These are phyloP conservation scores for Aphis craccivora DNA, from an alignment of 1,140 invertebrate species.

Conservation along the genomic window DNA sequence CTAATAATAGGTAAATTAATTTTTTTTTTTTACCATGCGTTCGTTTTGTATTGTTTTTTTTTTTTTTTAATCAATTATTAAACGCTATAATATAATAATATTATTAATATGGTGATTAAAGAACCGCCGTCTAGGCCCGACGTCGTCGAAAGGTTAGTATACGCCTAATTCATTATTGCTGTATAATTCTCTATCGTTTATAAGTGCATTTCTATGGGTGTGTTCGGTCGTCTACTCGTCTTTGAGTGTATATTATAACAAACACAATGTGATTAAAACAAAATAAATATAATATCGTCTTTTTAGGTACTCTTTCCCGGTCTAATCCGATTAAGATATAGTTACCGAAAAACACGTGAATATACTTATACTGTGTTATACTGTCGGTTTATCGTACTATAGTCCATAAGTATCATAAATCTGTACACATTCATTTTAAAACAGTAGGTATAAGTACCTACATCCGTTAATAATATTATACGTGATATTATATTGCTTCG, in stretches of 20 bases:
- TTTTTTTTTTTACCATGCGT: not conserved
- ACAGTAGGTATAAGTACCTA: not conserved
- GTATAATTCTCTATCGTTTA: not conserved
- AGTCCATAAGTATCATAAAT: too few relatives aligned
- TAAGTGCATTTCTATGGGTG: not conserved
- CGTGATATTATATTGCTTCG: not conserved
- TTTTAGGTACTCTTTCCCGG: not conserved
- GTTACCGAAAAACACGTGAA: not conserved
- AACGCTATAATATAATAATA: not conserved
- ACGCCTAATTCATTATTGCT: not conserved
- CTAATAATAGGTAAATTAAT: not conserved
- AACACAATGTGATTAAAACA: not conserved
- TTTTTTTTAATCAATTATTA: not conserved
- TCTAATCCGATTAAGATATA: not conserved
- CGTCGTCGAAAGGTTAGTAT: slow-evolving; percentile 27
- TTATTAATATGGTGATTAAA: slow-evolving; percentile 13
- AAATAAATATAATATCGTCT: not conserved
- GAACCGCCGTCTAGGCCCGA: not conserved
- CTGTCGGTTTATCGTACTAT: not conserved
- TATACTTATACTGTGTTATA: not conserved
- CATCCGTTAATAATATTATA: too few relatives aligned
- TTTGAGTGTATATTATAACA: not conserved
- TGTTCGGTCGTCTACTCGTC: not conserved
- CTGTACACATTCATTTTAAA: not conserved
- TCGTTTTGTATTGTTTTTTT: not conserved